A percentile compares a stretch with the other conserved stretches of the same genome.
phyloP scores from a whole-genome alignment of 2,113 vertebrate genomes.

The Chaetura pelagica region DNA sequence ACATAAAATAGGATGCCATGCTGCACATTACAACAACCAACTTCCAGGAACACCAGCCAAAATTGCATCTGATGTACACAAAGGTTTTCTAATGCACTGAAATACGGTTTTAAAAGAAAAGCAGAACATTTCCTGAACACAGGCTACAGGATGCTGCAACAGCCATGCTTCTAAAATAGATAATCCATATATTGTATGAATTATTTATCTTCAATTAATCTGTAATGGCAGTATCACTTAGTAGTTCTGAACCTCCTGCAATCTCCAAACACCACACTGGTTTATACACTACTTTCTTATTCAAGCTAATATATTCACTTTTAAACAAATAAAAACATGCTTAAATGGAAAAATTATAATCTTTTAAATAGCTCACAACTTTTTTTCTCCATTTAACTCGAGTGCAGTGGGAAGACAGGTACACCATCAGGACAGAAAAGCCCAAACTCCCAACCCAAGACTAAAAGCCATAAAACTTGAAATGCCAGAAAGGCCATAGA shows the following conservation, averaged over 20 bases:
- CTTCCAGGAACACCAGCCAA: background rate
- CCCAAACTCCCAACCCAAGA: background rate
- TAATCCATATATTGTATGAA: background rate
- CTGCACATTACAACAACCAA: background rate
- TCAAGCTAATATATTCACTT: background rate
- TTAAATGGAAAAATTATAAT: background rate
- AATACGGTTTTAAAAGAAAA: background rate
- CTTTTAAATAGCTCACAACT: background rate
- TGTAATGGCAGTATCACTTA: background rate
- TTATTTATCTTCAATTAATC: background rate
- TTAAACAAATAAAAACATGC: background rate
- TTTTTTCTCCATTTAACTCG: background rate
- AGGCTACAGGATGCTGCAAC: background rate
- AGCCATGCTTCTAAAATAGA: background rate
- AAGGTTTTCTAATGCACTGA: background rate
- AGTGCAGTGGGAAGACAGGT: rapidly evolving
- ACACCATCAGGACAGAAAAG: background rate
- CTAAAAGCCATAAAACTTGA: background rate
- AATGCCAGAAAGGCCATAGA: background rate
- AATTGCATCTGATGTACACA: background rate
- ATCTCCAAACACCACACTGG: background rate
- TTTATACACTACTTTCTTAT: background rate
- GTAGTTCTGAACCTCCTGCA: background rate
- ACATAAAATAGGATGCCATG: background rate
- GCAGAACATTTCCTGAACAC: background rate